phyloP scores from a whole-genome alignment of 2,797 vertebrate genomes.

The Rhinichthys osculus region DNA sequence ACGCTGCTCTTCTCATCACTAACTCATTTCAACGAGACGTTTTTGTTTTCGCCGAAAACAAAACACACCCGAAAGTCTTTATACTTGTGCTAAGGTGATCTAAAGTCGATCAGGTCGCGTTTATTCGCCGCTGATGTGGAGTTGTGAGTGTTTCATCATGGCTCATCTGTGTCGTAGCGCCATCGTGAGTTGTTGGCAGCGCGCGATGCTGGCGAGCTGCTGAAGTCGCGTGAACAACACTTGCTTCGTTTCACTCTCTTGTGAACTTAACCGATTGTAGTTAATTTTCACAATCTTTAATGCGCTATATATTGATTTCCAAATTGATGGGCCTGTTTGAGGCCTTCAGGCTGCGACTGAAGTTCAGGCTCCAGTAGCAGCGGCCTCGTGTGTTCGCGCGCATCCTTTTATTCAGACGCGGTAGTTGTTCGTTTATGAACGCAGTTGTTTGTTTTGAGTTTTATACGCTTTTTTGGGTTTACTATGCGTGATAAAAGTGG shows the following conservation, averaged over 20 bases:
- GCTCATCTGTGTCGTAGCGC: constrained; percentile 25
- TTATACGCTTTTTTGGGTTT: neutral
- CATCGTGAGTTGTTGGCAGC: constrained; percentile 36
- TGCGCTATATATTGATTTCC: neutral
- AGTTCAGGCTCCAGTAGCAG: constrained; percentile 23
- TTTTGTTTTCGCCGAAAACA: too few relatives aligned
- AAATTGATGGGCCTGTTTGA: neutral
- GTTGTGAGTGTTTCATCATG: constrained; percentile 9
- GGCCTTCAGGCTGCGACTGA: constrained; percentile 14
- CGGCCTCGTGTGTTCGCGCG: constrained; percentile 46
- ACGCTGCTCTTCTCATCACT: constrained; percentile 32
- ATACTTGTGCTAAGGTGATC: fast-evolving
- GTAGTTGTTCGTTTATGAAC: neutral
- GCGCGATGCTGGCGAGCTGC: constrained; percentile 1
- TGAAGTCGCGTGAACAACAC: neutral
- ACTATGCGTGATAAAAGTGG: too few relatives aligned
- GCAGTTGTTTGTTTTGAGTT: neutral
- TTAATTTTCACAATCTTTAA: neutral
- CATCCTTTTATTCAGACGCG: constrained; percentile 10
- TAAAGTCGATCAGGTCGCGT: neutral
- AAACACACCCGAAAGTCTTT: neutral
- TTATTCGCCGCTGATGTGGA: neutral
- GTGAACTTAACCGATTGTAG: neutral
- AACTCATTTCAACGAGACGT: neutral
- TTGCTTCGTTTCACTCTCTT: neutral